Conservation (phyloP, 1,140 invertebrate genomes). For the Pseudachorutes palmiensis region DNA sequence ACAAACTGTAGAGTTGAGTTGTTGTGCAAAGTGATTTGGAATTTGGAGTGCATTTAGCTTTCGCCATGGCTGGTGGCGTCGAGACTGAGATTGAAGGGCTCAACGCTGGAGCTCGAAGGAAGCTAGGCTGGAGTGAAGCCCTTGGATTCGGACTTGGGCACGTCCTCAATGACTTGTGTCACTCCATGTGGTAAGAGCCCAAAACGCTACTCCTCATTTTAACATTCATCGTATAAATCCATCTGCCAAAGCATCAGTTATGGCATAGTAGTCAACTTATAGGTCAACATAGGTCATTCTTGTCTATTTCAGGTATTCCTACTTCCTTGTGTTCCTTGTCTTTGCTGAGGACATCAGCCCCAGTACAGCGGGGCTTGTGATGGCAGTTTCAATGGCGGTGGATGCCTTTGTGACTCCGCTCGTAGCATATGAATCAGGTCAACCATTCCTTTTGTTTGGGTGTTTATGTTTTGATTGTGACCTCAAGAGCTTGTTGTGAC, state of each 20-base stretch:
- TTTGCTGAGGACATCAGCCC: constrained; percentile 12
- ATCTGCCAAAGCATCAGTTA: too few species aligned
- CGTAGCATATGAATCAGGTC: constrained; percentile 55
- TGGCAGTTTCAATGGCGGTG: constrained; percentile 75
- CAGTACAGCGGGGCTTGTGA: constrained; percentile 45
- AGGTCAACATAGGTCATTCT: constrained; percentile 61
- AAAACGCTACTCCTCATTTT: constrained; percentile 60
- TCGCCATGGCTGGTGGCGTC: not conserved
- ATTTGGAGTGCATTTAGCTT: not conserved
- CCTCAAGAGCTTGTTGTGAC: too few species aligned
- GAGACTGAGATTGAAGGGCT: not conserved
- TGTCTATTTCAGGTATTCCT: constrained; percentile 53
- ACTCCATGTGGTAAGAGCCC: constrained; percentile 77
- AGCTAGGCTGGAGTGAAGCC: constrained; percentile 3
- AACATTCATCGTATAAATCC: too few species aligned
- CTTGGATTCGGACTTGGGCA: constrained; percentile 72
- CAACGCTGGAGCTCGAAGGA: not conserved
- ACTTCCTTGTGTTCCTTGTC: constrained; percentile 8
- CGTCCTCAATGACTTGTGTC: constrained; percentile 81
- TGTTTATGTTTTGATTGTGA: too few species aligned
- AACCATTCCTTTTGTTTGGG: too few species aligned
- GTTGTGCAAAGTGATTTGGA: not conserved
- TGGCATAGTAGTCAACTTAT: constrained; percentile 54
- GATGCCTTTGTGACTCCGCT: constrained; percentile 76
- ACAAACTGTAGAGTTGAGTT: not conserved